phyloP scores from a whole-genome alignment of 2,888 invertebrate species.

The Philaethria dido region DNA sequence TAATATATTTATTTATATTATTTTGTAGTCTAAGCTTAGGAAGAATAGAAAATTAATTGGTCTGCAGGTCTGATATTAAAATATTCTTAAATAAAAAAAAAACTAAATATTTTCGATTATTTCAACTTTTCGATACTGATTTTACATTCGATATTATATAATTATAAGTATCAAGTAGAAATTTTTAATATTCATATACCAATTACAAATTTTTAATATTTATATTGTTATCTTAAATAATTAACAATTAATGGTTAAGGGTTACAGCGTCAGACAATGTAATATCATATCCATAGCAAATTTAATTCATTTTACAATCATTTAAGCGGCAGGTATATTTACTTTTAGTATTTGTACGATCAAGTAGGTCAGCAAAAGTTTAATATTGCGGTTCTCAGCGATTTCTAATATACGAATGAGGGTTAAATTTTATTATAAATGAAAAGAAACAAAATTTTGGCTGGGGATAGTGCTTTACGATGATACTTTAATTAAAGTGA shows the following conservation, averaged over 20 bases:
- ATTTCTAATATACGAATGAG: slow-evolving; percentile 4
- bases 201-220: not conserved
- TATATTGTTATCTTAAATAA: not conserved
- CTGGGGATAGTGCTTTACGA: not conserved
- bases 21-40: no score
- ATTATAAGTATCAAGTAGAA: no score
- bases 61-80: no score
- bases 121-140: no score
- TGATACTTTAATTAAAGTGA: not conserved
- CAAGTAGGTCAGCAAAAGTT: slow-evolving; percentile 11
- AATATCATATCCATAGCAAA: not conserved
- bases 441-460: not conserved
- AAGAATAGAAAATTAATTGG: no score
- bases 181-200: no score
- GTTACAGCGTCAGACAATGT: not conserved
- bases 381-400: not conserved
- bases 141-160: no score
- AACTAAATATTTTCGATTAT: no score
- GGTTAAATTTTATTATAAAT: not conserved
- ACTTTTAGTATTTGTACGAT: slow-evolving; percentile 3
- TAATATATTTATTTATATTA: not conserved
- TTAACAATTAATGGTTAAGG: not conserved
- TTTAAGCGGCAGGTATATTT: slow-evolving; percentile 11
- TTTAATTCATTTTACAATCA: slow-evolving; percentile 1
- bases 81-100: not conserved